Conservation (phyloP, 2,113 vertebrate species). For the Catharus bicknelli region DNA sequence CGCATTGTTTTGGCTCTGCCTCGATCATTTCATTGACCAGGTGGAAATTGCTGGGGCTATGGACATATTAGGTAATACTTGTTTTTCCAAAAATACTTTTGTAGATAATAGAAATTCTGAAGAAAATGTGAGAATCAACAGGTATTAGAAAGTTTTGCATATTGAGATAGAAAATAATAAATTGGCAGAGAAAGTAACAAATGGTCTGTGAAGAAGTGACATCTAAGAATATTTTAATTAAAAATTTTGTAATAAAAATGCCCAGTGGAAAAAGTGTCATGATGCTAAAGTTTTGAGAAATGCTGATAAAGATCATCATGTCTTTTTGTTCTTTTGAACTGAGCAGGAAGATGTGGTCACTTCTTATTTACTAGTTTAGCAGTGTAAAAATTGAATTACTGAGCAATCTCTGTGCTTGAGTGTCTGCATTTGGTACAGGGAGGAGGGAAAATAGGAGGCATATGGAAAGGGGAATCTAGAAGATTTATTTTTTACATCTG, state of each 20-base stretch:
- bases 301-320: rapidly evolving
- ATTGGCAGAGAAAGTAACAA: background rate
- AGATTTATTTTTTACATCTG: background rate
- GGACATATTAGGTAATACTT: background rate
- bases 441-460: background rate
- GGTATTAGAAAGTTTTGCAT: background rate
- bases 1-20: background rate
- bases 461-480: background rate
- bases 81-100: background rate
- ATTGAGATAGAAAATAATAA: background rate
- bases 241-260: background rate
- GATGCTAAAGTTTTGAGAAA: background rate
- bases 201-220: background rate
- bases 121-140: background rate
- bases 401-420: background rate
- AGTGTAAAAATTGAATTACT: background rate
- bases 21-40: background rate
- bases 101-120: background rate
- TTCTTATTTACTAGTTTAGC: background rate
- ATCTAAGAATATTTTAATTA: background rate
- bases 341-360: background rate
- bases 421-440: background rate
- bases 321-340: background rate
- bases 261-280: background rate
- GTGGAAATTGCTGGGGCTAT: background rate